phyloP scores from a whole-genome alignment of 1,140 invertebrate species.

The Nephila pilipes region DNA sequence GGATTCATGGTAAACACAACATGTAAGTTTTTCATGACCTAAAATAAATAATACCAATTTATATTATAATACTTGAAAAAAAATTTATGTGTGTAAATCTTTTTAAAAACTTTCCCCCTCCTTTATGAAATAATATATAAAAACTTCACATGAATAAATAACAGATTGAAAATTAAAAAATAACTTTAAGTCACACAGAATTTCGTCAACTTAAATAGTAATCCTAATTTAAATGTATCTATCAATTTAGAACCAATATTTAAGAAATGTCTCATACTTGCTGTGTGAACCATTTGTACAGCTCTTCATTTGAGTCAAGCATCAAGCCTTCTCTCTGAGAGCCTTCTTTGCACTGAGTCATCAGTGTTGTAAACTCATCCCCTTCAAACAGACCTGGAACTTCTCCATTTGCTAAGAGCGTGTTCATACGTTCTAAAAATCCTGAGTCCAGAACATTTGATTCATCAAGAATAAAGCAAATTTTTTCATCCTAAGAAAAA shows the following conservation, averaged over 20 bases:
- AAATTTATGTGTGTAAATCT: no score
- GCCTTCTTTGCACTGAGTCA: conserved; percentile 99
- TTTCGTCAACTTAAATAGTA: no score
- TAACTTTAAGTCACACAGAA: no score
- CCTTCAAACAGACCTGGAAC: conserved; percentile 91
- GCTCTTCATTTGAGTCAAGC: conserved; percentile 98
- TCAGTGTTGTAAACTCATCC: conserved; percentile 98
- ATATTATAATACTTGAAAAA: neutral
- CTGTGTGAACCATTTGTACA: conserved; percentile 99
- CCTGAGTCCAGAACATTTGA: conserved; percentile 99
- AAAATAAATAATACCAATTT: conserved; percentile 79
- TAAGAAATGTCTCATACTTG: conserved; percentile 80
- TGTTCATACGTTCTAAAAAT: conserved; percentile 99
- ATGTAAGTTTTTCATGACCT: conserved; percentile 99
- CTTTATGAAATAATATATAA: no score
- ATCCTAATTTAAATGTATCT: no score
- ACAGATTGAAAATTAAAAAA: no score
- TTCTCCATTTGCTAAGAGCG: conserved; percentile 98
- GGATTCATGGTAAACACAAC: conserved; percentile 99
- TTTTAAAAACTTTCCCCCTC: no score
- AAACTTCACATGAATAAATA: no score
- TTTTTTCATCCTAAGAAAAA: conserved; percentile 91
- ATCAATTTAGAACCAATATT: neutral
- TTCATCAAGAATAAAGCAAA: conserved; percentile 99
- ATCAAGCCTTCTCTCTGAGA: conserved; percentile 98